A percentile compares a stretch with the other conserved stretches of the same genome.
Conservation (phyloP, 2,888 invertebrate species). For the Plusia festucae region DNA sequence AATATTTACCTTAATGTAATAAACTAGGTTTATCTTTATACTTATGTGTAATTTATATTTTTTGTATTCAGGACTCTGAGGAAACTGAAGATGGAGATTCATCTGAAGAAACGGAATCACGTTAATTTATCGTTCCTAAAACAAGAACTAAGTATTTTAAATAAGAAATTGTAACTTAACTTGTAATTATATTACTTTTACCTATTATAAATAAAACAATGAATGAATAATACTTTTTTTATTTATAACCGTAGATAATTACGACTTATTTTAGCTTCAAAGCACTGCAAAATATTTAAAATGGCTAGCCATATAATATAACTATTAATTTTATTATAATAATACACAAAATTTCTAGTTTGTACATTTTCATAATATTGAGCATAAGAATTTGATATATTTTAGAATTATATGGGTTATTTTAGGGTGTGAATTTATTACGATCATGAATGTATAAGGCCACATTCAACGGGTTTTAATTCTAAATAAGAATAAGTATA, state of each 20-base stretch:
- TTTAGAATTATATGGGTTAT: constrained; percentile 8
- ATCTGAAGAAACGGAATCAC: constrained; percentile 82
- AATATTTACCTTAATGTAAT: background rate
- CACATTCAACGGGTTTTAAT: background rate
- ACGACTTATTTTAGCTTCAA: constrained; percentile 7
- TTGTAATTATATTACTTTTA: no score
- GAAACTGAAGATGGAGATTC: constrained; percentile 76
- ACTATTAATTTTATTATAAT: constrained; percentile 26
- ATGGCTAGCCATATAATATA: constrained; percentile 1
- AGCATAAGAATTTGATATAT: constrained; percentile 29
- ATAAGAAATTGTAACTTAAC: background rate
- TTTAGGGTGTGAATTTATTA: constrained; percentile 2
- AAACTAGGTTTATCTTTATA: constrained; percentile 1
- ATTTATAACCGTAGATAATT: constrained; percentile 20
- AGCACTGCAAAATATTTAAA: constrained; percentile 32
- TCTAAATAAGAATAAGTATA: background rate
- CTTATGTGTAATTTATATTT: constrained; percentile 17
- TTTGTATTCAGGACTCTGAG: constrained; percentile 75
- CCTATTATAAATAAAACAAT: constrained; percentile 43
- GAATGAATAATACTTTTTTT: constrained; percentile 29
- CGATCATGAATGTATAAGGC: constrained; percentile 5
- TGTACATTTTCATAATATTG: constrained; percentile 47
- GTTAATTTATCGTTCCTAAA: constrained; percentile 56
- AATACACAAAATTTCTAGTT: constrained; percentile 32
- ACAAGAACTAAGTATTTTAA: background rate